A percentile compares a stretch with the other conserved stretches of the same genome.
Evolutionary conservation across 2,888 invertebrate genomes (phyloP).

Genomic region (Pseudococcus jackbeardsleyi): DNA sequence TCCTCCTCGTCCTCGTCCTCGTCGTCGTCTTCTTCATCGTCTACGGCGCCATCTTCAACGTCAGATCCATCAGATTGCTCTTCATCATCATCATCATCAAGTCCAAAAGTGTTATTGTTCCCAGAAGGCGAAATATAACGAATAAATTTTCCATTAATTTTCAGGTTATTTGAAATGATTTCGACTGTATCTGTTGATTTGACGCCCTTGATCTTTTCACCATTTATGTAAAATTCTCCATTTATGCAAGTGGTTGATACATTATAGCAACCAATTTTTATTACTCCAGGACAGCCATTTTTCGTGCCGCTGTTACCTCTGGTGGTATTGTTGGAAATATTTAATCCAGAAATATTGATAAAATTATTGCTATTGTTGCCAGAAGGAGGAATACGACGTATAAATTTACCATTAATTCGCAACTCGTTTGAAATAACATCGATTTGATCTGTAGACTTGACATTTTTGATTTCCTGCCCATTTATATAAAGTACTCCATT

Average conservation of each 20-base stretch:
- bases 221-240: neutral
- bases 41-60: no score
- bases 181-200: neutral
- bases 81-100: neutral
- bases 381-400: neutral
- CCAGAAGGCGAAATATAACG: neutral
- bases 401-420: neutral
- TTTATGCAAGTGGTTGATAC: neutral
- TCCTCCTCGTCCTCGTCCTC: neutral
- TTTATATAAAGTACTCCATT: neutral
- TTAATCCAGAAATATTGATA: no score
- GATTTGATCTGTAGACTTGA: neutral
- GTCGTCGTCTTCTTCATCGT: neutral
- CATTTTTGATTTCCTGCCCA: neutral
- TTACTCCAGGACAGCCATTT: no score
- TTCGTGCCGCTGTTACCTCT: no score
- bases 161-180: neutral
- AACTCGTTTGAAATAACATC: neutral
- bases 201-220: neutral
- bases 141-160: neutral
- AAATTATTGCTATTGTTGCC: no score
- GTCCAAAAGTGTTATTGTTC: neutral
- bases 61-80: neutral
- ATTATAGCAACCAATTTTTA: neutral
- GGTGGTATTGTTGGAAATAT: no score